Evolutionary conservation across 2,888 invertebrate species (phyloP), one percentile per base, ranked within the genome.

Genomic region (Drosophila villosipedis): DNA sequence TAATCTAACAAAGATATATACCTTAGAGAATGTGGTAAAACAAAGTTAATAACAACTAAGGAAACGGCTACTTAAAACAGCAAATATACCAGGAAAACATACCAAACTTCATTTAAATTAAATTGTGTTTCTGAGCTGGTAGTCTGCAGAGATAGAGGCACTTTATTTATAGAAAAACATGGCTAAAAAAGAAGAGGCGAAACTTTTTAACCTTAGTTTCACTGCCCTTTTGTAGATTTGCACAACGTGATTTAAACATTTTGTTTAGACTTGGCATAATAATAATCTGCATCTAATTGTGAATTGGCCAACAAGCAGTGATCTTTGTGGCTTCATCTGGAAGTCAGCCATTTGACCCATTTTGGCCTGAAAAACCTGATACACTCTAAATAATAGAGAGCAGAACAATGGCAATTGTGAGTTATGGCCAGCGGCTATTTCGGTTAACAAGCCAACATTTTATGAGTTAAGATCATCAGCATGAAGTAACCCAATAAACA

Each of bases 401-500:
- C 12, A 61, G 63, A 88, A 88, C 83, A 83, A 83, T 88, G 83
- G 73, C 68, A 65, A 79, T 87, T 78, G 82, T 79, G 39, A 35
- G 52, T 47, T 68, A 49, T 35, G 68, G 67, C 88, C 71, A 33
- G 28, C 43, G 80, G 88, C 73, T 69, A 77, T 82, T 68, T 73
- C 43, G 84, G 70, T 63, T 79, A 73, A 71, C 84, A 79, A 82
- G 69, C 77, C 31, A 39, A 33, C 14, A 30, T 31, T 14, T 49
- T 39, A 49, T 35, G 58, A 55, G 66, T 30, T 39, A 49, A 73
- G 72, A 58, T 63, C 67, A 54, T 63, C 67, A 43, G 50, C 57
- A 41, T 60, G 53, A 80, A 65, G 66, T 70, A 70, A 73, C 54
- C 65, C 73, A 73, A 71, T 69, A 50, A 74, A 55, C 53, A 43